These are phyloP conservation scores for Marmota flaviventris DNA, from an alignment of 2,113 vertebrate genomes.

Conservation along the genomic window DNA sequence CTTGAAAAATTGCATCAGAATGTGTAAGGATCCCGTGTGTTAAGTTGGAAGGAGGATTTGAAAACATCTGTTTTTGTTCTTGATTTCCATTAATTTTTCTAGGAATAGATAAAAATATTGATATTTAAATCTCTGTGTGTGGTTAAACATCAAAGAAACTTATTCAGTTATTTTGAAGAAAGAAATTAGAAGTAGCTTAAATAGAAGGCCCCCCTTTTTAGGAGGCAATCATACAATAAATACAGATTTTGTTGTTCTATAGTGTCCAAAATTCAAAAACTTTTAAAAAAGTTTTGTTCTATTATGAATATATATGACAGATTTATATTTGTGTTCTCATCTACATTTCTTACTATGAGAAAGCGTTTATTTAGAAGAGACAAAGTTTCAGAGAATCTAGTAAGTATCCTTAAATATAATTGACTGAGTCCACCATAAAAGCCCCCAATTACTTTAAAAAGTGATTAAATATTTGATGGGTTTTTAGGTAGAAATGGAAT, in stretches of 20 bases:
- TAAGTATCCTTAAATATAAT: background rate
- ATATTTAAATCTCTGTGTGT: background rate
- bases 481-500: background rate
- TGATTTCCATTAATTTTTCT: background rate
- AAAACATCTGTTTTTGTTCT: constrained; percentile 1
- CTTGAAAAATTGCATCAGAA: background rate
- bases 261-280: constrained; percentile 14
- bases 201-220: background rate
- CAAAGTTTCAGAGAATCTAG: background rate
- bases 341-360: background rate
- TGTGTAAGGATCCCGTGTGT: background rate
- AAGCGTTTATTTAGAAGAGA: background rate
- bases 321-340: background rate
- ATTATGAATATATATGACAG: background rate
- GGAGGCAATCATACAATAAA: background rate
- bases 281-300: background rate
- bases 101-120: background rate
- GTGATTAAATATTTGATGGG: background rate
- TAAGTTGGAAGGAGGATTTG: constrained; percentile 17
- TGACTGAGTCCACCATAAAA: too few relatives aligned
- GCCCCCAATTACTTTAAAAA: too few relatives aligned
- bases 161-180: constrained; percentile 52
- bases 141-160: constrained; percentile 43
- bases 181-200: constrained; percentile 55
- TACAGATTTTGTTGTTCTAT: background rate